Base-by-base conservation (phyloP, 2,797 vertebrate species). In the Naso thynnoides region DNA sequence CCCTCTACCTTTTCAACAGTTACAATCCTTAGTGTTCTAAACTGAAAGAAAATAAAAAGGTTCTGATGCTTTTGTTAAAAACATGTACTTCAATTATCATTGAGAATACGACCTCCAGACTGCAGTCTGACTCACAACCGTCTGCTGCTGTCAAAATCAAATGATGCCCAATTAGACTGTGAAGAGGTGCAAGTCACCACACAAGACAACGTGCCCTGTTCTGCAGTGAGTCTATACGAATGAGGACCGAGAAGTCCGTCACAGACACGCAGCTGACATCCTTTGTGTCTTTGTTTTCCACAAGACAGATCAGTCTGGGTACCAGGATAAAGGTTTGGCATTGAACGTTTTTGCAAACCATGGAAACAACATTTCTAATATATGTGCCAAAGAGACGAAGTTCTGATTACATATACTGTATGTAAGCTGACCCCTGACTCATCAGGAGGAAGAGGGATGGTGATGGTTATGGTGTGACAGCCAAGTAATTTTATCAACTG, bases 171-270 rank as follows among this genome's bases (percentile, higher is more conserved):
- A 60, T 87, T 89, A 68, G 71, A 79, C 74, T 85, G 82, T 66
- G 85, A 83, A 85, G 82, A 83, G 67, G 71, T 66, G 76, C 66
- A 75, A 82, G 83, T 80, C 85, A 70, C 84, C 79, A 48, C 78
- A 83, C 88, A 92, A 88, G 92, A 94, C 91, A 94, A 93, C 93
- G 87, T 93, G 92, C 89, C 92, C 90, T 92, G 87, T 84, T 88
- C 75, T 70, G 84, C 57, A 73, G 79, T 31, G 76, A 79, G 88
- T 82, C 74, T 53, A 64, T 81, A 71, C 47, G 53, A 65, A 72
- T 38, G 38, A 82, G 77, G 78, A 82, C 66, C 70, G 72, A 62
- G 56, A 65, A 77, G 77, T 66, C 71, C 38, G 56, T 71, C 63
- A 75, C 72, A 69, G 58, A 81, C 62, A 66, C 77, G 29, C 72